Evolutionary conservation across 2,888 invertebrate genomes (phyloP).

Genomic region (Achlya flavicornis): DNA sequence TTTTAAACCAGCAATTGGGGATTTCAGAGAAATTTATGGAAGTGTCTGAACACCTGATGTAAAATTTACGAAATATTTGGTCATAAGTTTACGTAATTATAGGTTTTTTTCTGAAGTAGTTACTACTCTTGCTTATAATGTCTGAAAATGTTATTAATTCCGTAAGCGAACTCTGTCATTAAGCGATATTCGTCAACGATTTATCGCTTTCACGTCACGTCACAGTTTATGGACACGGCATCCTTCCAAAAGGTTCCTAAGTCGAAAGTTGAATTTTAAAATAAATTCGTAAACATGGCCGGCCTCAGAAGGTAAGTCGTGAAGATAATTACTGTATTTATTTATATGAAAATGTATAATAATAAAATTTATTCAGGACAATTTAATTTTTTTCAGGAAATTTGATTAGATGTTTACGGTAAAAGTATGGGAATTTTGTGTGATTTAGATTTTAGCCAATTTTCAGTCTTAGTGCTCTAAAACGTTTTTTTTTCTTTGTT

Average conservation of each 20-base stretch:
- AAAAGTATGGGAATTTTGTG: constrained; percentile 44
- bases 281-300: constrained; percentile 43
- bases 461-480: constrained; percentile 82
- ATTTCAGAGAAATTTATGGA: too few relatives aligned
- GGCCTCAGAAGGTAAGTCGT: constrained; percentile 22
- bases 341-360: not conserved
- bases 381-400: not conserved
- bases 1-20: too few relatives aligned
- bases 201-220: constrained; percentile 9
- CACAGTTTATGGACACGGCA: constrained; percentile 32
- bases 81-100: not conserved
- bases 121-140: not conserved
- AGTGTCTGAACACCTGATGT: too few relatives aligned
- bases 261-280: constrained; percentile 23
- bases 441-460: constrained; percentile 63
- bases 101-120: not conserved
- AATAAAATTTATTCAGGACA: not conserved
- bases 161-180: constrained; percentile 9
- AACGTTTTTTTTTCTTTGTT: constrained; percentile 47
- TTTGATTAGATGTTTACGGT: constrained; percentile 34
- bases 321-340: not conserved
- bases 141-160: not conserved
- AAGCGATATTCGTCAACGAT: constrained; percentile 24
- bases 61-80: not conserved
- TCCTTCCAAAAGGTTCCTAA: constrained; percentile 11